Percentiles rank a stretch among this genome's conserved stretches.
phyloP scores from a whole-genome alignment of 1,140 invertebrate genomes.

The Theocolax elegans region DNA sequence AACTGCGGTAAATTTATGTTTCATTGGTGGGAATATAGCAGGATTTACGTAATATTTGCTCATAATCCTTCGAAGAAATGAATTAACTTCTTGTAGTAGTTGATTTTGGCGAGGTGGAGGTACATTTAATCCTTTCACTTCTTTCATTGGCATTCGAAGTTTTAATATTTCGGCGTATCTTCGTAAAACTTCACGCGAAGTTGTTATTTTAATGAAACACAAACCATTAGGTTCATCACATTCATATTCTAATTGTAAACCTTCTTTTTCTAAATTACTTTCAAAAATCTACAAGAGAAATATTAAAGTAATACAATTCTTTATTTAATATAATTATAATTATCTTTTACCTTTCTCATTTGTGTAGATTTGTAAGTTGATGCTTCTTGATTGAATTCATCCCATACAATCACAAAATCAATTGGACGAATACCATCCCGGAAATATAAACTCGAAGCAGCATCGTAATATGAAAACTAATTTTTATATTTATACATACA shows the following conservation, averaged over 20 bases:
- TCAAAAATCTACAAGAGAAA: conserved; percentile 71
- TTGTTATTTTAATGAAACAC: conserved; percentile 86
- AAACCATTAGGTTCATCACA: conserved; percentile 71
- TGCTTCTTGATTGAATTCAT: conserved; percentile 61
- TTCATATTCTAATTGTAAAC: conserved; percentile 76
- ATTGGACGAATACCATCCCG: conserved; percentile 76
- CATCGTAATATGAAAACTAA: conserved; percentile 26
- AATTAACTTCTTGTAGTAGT: conserved; percentile 72
- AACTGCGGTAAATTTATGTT: conserved; percentile 81
- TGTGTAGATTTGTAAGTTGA: conserved; percentile 50
- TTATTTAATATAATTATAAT: conserved; percentile 1
- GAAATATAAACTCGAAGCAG: conserved; percentile 69
- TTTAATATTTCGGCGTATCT: conserved; percentile 94
- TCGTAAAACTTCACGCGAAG: conserved; percentile 84
- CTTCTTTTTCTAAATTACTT: conserved; percentile 74
- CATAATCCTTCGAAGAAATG: conserved; percentile 71
- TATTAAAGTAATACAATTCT: not conserved
- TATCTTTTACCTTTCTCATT: conserved; percentile 50
- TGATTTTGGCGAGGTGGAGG: conserved; percentile 72
- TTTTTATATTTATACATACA: too few relatives aligned
- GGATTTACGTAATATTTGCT: conserved; percentile 74
- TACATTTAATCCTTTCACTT: conserved; percentile 74
- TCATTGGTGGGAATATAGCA: conserved; percentile 76
- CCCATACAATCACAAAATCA: conserved; percentile 84
- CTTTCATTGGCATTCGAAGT: conserved; percentile 94